Evolutionary conservation across 2,113 vertebrate species (phyloP), one percentile per base, ranked within the genome.

Genomic region (Polypterus bichir): DNA sequence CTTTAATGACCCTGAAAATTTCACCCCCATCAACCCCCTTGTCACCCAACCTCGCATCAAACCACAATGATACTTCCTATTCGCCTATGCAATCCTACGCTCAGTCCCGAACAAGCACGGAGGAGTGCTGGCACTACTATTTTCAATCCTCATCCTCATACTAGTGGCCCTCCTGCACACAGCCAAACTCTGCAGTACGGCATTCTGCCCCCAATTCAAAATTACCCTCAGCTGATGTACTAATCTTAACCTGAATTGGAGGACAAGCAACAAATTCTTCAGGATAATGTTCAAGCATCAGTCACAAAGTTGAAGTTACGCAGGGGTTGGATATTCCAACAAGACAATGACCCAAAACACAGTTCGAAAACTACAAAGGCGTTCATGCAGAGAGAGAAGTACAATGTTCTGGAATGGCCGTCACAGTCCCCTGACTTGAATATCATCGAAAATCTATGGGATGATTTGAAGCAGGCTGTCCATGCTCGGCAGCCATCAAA

Each of bases 41-140:
- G 52, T 69, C 1, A 69, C 9, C 0, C 46, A 62, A 5, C 49
- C 48, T 0, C 9, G 48, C 3, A 69, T 65, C 2, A 71, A 73
- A 44, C 45, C 9, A 9, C 61, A 71, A 54, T 57, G 4, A n/a
- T 64, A 61, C 1, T 59, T 74, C 54, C 59, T 71, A 10, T 64
- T 73, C 4, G 62, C 6, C 8, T 71, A 47, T 2, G 58, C 59
- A 6, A 69, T 73, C 8, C 60, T 74, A 3, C 62, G 52, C 2
- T 67, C 56, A 0, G 58, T 77, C 3, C 68, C 65, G 5, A 63
- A 69, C n/a, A 76, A 61, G 49, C 4, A 54, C 5, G 65, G 59
- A 7, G 57, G 68, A 9, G 71, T 67, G 3, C 3, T 66, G n/a
- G 61, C 61, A 5, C 59, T 27, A 2, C 7, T 70, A 0, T 51